Evolutionary conservation across 1,140 invertebrate species (phyloP).

Genomic region (Cataglyphis hispanica): DNA sequence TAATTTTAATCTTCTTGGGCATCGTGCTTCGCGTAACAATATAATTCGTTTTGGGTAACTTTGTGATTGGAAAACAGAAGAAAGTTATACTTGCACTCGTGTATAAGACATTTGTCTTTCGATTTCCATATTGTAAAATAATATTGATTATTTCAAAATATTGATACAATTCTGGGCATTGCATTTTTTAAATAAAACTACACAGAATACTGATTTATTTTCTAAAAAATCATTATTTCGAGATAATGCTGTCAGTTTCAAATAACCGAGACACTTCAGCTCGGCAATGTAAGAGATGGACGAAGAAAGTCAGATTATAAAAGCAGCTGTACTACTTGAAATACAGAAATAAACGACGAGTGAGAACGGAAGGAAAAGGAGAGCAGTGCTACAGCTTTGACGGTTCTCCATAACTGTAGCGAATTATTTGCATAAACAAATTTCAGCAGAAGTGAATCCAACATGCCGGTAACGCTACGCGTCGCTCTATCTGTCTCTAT

Average conservation of each 20-base stretch:
- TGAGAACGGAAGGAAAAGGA: constrained; percentile 59
- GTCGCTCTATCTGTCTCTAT: constrained; percentile 63
- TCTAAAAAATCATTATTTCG: not conserved
- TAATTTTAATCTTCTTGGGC: constrained; percentile 16
- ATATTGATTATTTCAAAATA: not conserved
- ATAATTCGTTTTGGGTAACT: not conserved
- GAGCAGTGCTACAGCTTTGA: constrained; percentile 70
- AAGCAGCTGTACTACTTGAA: constrained; percentile 69
- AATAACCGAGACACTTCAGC: not conserved
- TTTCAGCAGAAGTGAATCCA: constrained; percentile 79
- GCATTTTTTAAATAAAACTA: not conserved
- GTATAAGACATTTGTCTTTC: constrained; percentile 15
- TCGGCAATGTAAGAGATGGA: constrained; percentile 26
- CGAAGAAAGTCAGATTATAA: constrained; percentile 70
- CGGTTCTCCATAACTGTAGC: constrained; percentile 75
- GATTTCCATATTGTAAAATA: not conserved
- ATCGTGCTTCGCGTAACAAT: constrained; percentile 5
- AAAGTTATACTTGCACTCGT: constrained; percentile 4
- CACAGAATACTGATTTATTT: not conserved
- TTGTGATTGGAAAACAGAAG: not conserved
- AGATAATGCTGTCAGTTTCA: constrained; percentile 3
- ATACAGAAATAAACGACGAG: constrained; percentile 73
- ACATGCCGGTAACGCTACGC: constrained; percentile 68
- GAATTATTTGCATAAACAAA: constrained; percentile 85
- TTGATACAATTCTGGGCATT: not conserved